Evolutionary conservation across 2,113 vertebrate species (phyloP), one percentile per base, ranked within the genome.

Genomic region (Vicugna pacos): DNA sequence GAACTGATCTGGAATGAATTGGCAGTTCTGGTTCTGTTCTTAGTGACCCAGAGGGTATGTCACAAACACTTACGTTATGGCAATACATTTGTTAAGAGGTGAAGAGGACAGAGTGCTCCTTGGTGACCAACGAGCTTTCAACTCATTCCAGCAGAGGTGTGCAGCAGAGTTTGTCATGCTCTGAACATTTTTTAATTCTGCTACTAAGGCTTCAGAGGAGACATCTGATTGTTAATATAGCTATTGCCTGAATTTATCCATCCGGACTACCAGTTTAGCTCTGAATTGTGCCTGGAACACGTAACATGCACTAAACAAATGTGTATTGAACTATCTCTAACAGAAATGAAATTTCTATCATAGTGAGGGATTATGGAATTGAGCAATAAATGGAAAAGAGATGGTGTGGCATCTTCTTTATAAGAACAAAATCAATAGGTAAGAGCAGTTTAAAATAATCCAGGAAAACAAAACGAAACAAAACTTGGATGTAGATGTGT

Each of bases 1-100:
- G 69, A 87, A 65, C 82, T 73, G 32, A 48, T 48, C 26, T 93
- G n/a, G 91, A 97, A 94, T 94, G 91, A 70, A 60, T 10, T 12
- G 52, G 54, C 14, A 38, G 26, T 77, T 95, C 76, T 46, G 20
- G 42, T 93, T 96, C 95, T 93, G 67, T 95, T 92, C 73, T 65
- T 84, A 72, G 82, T 70, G 91, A 93, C 69, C 42, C 32, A 56
- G 35, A 81, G 54, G 17, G 1, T 65, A 77, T 85, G 81, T 94
- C 94, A 96, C 88, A 92, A 80, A 79, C 32, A 64, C 26, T 70
- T 15, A 26, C 1, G 26, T 48, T n/a, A 42, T 1, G 8, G 64
- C 13, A 69, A 35, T 46, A 26, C 72, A 65, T 84, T 79, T 77
- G 64, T 87, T 82, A 8, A 54, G 52, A 88, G 38, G n/a, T 42